Evolutionary conservation across 2,888 invertebrate species (phyloP).

Genomic region (Julus scandinavius): DNA sequence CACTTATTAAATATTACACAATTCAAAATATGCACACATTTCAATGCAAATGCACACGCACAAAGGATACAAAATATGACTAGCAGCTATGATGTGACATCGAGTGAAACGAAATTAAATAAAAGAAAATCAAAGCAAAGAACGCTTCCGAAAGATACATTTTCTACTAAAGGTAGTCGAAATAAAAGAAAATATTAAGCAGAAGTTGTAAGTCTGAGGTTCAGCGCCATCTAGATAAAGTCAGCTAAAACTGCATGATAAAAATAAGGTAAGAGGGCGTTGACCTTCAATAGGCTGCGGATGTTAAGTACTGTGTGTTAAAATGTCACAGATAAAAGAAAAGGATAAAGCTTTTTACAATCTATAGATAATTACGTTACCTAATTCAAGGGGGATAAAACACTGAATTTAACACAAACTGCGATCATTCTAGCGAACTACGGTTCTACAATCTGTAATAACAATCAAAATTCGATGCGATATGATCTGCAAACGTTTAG

Average conservation of each 20-base stretch:
- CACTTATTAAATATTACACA: neutral
- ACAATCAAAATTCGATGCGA: constrained; percentile 21
- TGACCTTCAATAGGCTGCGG: neutral
- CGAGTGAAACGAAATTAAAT: neutral
- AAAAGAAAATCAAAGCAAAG: neutral
- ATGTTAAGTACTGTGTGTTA: neutral
- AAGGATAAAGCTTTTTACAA: neutral
- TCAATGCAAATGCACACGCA: constrained; percentile 21
- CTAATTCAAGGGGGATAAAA: neutral
- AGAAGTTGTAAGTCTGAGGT: neutral
- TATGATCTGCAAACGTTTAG: neutral
- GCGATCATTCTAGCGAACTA: neutral
- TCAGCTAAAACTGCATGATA: no score
- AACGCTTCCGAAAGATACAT: neutral
- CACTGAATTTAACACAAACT: neutral
- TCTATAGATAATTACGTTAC: neutral
- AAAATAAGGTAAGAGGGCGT: neutral
- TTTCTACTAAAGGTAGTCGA: neutral
- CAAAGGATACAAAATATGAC: constrained; percentile 28
- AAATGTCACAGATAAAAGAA: neutral
- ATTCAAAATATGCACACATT: neutral
- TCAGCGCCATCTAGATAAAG: neutral
- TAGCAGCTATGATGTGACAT: constrained; percentile 32
- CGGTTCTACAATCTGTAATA: neutral
- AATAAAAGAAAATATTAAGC: neutral